Conservation (phyloP, 1,140 invertebrate species). For the Drosophila bifasciata region DNA sequence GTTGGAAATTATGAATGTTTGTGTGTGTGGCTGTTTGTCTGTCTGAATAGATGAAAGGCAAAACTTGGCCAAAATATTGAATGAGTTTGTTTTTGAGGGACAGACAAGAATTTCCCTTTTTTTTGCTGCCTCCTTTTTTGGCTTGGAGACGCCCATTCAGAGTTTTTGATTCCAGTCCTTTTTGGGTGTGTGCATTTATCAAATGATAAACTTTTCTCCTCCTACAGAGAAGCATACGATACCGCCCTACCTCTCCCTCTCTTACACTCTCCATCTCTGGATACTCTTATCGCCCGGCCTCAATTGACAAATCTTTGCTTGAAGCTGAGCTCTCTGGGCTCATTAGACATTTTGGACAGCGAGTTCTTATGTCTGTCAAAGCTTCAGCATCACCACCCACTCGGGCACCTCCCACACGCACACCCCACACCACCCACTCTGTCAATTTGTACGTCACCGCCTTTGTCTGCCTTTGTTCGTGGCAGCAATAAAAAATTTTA, state of each 20-base stretch:
- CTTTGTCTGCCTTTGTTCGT: constrained; percentile 47
- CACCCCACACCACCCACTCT: constrained; percentile 31
- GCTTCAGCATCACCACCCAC: constrained; percentile 2
- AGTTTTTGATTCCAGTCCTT: background rate
- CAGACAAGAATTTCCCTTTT: background rate
- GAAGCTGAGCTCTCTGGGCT: constrained; percentile 59
- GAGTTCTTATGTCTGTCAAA: constrained; percentile 46
- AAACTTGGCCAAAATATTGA: constrained; percentile 43
- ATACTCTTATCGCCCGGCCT: constrained; percentile 46
- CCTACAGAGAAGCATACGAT: too few species aligned
- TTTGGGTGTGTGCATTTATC: background rate
- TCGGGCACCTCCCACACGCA: constrained; percentile 12
- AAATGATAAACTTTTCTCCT: constrained; percentile 1
- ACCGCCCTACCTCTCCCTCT: too few species aligned
- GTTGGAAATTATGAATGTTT: constrained; percentile 53
- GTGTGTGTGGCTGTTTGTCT: constrained; percentile 23
- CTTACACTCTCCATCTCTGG: too few species aligned
- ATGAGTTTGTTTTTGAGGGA: constrained; percentile 30
- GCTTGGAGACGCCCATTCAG: constrained; percentile 1
- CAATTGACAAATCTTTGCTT: constrained; percentile 67
- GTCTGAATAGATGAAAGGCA: constrained; percentile 1
- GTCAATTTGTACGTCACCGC: constrained; percentile 58
- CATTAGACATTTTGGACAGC: constrained; percentile 63
- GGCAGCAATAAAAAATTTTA: constrained; percentile 69
- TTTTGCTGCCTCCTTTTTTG: too few species aligned